Evolutionary conservation across 2,888 invertebrate species (phyloP).

Genomic region (Limnephilus auricula): DNA sequence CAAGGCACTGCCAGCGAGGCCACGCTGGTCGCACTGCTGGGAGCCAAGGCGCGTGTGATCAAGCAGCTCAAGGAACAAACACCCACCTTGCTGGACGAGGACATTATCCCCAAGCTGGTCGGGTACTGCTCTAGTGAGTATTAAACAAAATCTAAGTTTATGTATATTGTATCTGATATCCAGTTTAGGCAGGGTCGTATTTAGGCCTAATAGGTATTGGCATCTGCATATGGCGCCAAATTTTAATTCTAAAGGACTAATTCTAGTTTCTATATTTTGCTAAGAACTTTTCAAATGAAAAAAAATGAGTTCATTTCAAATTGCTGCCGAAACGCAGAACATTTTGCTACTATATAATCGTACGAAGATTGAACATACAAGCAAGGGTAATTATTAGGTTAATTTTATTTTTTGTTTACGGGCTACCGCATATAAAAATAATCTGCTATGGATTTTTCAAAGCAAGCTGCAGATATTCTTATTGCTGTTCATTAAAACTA

Average conservation of each 20-base stretch:
- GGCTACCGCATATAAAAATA: too few relatives aligned
- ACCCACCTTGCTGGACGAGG: slow-evolving; percentile 85
- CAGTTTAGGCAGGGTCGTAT: background rate
- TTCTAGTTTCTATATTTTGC: background rate
- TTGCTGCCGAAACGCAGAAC: too few relatives aligned
- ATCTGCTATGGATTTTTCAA: background rate
- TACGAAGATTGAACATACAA: too few relatives aligned
- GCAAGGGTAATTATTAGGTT: too few relatives aligned
- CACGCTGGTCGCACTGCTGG: slow-evolving; percentile 93
- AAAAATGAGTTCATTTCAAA: too few relatives aligned
- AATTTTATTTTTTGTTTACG: too few relatives aligned
- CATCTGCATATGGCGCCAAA: background rate
- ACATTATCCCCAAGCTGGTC: slow-evolving; percentile 88
- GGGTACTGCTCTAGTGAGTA: slow-evolving; percentile 90
- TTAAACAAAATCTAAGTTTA: background rate
- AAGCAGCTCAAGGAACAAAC: slow-evolving; percentile 83
- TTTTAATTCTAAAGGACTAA: background rate
- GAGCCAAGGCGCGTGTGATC: slow-evolving; percentile 88
- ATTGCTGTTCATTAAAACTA: background rate
- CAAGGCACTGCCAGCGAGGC: slow-evolving; percentile 97
- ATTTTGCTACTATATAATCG: too few relatives aligned
- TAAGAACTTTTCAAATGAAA: background rate
- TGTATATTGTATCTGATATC: background rate
- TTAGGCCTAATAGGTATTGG: background rate
- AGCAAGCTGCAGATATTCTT: background rate